Percentiles rank a stretch among this genome's conserved stretches.
phyloP scores from a whole-genome alignment of 2,888 invertebrate genomes.

The Carcina quercana region DNA sequence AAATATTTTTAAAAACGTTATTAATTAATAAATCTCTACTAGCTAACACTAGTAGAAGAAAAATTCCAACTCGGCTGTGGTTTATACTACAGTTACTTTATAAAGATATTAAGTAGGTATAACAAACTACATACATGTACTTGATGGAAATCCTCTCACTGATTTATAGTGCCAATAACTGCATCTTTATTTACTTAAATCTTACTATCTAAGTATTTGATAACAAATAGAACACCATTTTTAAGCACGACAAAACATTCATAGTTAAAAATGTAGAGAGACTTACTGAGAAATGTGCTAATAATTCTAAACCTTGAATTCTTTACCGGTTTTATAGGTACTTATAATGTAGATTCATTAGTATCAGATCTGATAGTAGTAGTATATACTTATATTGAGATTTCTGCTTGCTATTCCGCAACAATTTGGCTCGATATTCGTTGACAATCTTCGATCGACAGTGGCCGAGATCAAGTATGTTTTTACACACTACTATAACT shows the following conservation, averaged over 20 bases:
- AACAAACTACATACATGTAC: constrained; percentile 32
- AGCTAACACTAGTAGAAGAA: constrained; percentile 39
- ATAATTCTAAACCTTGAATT: constrained; percentile 68
- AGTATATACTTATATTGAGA: constrained; percentile 53
- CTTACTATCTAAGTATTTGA: constrained; percentile 73
- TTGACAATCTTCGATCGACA: constrained; percentile 67
- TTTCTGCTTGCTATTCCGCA: constrained; percentile 38
- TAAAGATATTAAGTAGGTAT: constrained; percentile 28
- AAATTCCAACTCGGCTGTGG: constrained; percentile 31
- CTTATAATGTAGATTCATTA: constrained; percentile 47
- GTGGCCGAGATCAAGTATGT: constrained; percentile 55
- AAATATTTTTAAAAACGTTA: constrained; percentile 47
- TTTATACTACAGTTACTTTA: constrained; percentile 30
- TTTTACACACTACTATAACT: constrained; percentile 51
- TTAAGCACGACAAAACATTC: constrained; percentile 76
- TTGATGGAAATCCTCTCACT: constrained; percentile 27
- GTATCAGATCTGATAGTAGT: constrained; percentile 59
- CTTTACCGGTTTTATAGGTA: constrained; percentile 43
- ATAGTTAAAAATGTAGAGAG: constrained; percentile 76
- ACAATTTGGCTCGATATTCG: constrained; percentile 48
- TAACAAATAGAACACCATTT: constrained; percentile 76
- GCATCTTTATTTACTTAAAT: constrained; percentile 66
- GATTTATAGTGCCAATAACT: constrained; percentile 73
- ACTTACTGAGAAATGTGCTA: constrained; percentile 76
- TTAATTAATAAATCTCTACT: constrained; percentile 39